phyloP scores from a whole-genome alignment of 1,140 invertebrate species.

The Chelonus insularis region DNA sequence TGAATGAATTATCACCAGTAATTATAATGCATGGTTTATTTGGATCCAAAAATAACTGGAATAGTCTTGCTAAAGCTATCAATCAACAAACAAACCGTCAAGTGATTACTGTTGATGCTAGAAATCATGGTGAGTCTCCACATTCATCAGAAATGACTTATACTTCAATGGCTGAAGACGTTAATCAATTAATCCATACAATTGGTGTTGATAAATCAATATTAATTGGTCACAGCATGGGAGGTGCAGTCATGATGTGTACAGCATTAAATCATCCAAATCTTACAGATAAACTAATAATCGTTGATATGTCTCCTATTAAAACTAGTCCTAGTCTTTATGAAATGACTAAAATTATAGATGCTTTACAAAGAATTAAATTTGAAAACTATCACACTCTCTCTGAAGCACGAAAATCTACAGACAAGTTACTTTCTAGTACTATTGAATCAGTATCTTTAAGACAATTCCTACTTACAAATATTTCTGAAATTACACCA shows the following conservation, averaged over 20 bases:
- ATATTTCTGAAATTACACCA: conserved; percentile 68
- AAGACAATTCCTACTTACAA: conserved; percentile 73
- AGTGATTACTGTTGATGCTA: conserved; percentile 80
- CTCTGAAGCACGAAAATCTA: conserved; percentile 54
- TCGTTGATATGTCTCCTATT: conserved; percentile 84
- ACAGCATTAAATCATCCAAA: conserved; percentile 75
- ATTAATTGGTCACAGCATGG: conserved; percentile 89
- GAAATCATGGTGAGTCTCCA: conserved; percentile 91
- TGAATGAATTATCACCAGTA: conserved; percentile 60
- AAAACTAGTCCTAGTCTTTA: conserved; percentile 66
- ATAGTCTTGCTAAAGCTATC: conserved; percentile 74
- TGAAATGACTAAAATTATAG: conserved; percentile 68
- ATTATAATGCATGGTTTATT: conserved; percentile 85
- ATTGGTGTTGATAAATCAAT: conserved; percentile 66
- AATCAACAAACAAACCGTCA: conserved; percentile 66
- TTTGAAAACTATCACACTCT: conserved; percentile 65
- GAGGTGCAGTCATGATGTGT: conserved; percentile 82
- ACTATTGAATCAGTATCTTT: conserved; percentile 31
- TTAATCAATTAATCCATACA: conserved; percentile 67
- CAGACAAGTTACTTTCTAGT: neutral
- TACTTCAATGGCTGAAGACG: conserved; percentile 71
- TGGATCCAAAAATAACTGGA: conserved; percentile 86
- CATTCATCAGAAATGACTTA: conserved; percentile 75
- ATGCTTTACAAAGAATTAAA: conserved; percentile 66
- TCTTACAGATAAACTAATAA: conserved; percentile 75